phyloP scores from a whole-genome alignment of 2,888 invertebrate genomes.

The Cylloceria caligata region DNA sequence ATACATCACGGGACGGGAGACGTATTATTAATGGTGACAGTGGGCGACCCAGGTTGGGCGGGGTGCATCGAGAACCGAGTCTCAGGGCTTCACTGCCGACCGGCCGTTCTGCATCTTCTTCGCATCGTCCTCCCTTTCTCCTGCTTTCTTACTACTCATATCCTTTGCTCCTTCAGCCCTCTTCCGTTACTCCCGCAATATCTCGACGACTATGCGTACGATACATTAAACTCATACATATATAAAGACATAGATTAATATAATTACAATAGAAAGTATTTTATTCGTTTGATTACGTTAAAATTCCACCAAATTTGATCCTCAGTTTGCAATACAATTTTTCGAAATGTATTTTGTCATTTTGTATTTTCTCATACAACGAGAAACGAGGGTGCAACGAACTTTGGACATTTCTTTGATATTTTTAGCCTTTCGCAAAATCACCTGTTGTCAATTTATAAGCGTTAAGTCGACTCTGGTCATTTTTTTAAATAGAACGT shows the following conservation, averaged over 20 bases:
- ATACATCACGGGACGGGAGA: slow-evolving; percentile 84
- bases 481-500: too few relatives aligned
- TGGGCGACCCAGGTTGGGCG: slow-evolving; percentile 84
- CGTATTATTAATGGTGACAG: slow-evolving; percentile 85
- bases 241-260: slow-evolving; percentile 7
- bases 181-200: slow-evolving; percentile 38
- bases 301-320: not conserved
- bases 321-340: not conserved
- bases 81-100: slow-evolving; percentile 40
- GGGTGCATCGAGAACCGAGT: slow-evolving; percentile 78
- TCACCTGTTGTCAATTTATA: too few relatives aligned
- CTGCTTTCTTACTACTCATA: slow-evolving; percentile 57
- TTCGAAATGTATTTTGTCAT: not conserved
- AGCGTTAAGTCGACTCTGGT: too few relatives aligned
- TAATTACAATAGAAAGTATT: not conserved
- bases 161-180: slow-evolving; percentile 29
- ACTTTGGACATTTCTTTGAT: too few relatives aligned
- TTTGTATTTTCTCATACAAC: not conserved
- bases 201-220: slow-evolving; percentile 38
- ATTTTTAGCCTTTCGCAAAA: too few relatives aligned
- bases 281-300: not conserved
- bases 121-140: slow-evolving; percentile 69
- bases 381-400: too few relatives aligned
- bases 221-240: slow-evolving; percentile 53
- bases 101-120: slow-evolving; percentile 68